Base-by-base conservation (phyloP, 2,797 vertebrate genomes). In the Poeciliopsis infans region DNA sequence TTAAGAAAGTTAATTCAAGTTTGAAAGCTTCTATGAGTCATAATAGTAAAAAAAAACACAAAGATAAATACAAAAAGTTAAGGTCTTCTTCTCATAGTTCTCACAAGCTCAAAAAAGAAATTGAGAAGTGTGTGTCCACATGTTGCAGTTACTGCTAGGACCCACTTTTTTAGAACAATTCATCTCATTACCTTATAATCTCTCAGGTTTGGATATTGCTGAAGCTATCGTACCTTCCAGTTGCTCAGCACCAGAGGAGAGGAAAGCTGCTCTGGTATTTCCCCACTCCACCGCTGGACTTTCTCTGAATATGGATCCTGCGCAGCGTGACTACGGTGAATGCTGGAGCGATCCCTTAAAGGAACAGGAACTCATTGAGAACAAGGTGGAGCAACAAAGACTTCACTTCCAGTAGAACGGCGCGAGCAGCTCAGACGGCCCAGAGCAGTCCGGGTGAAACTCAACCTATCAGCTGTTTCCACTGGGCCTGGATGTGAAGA, bases 291-390 rank as follows among this genome's bases (percentile, higher is more conserved):
- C 90, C 88, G 77, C 88, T 92, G 91, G 91, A 94, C 88, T 81
- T 87, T 86, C 86, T 91, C 74, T 93, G 81, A 87, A 91, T 88
- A 86, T 90, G 93, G 92, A 94, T 93, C 91, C 88, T 78, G 85
- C 76, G 76, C 84, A 83, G 83, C 82, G 83, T 94, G 87, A 93
- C 87, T n/a, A 13, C 64, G n/a, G 64, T 80, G 74, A 79, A 81
- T 69, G 85, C 61, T 88, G 90, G 90, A 92, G 88, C 72, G 78
- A 87, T 90, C 85, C 87, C 88, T 94, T 93, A 94, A 94, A 94
- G 94, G 78, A 88, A 91, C 91, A 94, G 92, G 88, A 89, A 79
- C 91, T 66, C 39, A 47, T 81, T 84, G 82, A 79, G 43, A 83
- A 83, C 61, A 28, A 89, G 90, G 91, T 88, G 85, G 90, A 87